Base-by-base conservation (phyloP, 2,113 vertebrate species). In the Chiloscyllium plagiosum region DNA sequence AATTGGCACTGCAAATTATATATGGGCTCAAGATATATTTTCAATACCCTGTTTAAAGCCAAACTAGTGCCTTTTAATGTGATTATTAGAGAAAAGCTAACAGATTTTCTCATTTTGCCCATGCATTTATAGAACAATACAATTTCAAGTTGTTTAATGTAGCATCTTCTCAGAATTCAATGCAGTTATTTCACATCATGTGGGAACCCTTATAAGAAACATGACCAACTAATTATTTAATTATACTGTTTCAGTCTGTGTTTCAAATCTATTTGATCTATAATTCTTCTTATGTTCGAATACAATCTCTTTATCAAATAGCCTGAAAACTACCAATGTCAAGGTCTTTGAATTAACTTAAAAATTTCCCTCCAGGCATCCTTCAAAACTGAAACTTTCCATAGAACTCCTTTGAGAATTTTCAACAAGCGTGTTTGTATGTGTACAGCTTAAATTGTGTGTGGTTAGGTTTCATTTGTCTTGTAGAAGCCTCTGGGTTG, bases 351-450 rank as follows among this genome's bases (percentile, higher is more conserved):
- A 47, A 19, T 94, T 13, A 94, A 33, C 20, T 94, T 37, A 94
- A 37, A 94, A 65, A 94, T 69, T 70, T 94, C 66, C 92, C 92
- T 94, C 65, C 19, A 42, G 92, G 65, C 66, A 94, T 69, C 20
- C 29, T 47, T 94, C 65, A 69, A 69, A 70, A 70, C 92, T 69
- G 92, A n/a, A 70, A 94, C 13, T n/a, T 69, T 94, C 65, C 65
- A 47, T 6, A 42, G 66, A 20, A 69, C 69, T 94, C n/a, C 37
- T 94, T 69, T 94, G 20, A 69, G 65, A 10, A 29, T 94, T 22
- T 26, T 24, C 15, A 94, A 94, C 92, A 90, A 90, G 26, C 33
- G 52, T 10, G 69, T 68, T 94, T 94, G 69, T 94, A n/a, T 94
- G 20, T 69, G 19, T 10, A 15, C 8, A 5, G 13, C 24, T 24